Base-by-base conservation (phyloP, 2,113 vertebrate genomes). In the Anarrhichthys ocellatus region DNA sequence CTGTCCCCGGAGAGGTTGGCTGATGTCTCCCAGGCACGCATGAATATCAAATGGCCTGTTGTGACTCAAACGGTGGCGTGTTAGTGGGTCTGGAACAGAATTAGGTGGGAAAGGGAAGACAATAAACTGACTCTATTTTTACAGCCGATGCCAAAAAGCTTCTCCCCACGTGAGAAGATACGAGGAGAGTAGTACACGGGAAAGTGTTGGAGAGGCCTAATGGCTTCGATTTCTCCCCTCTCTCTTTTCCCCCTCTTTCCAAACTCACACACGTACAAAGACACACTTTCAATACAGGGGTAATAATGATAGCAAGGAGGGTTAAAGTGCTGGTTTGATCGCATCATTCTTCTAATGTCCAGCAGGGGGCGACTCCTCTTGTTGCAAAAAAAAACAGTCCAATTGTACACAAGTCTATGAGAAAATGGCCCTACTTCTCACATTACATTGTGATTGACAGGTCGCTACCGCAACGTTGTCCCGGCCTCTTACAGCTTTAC, bases 51-150 rank as follows among this genome's bases (percentile, higher is more conserved):
- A 90, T 71, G 66, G 68, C 24, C 50, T 80, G 56, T 77, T 82
- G 84, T 90, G 83, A 90, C 84, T 92, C 88, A 88, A 87, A 89
- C 62, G 40, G 81, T 73, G 63, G 88, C 80, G 87, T 82, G 81
- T 88, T 88, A 83, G 84, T 78, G 64, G 76, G 83, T 71, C 58
- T 83, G 75, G 83, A 87, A 86, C 73, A 59, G 82, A 90, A 90
- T 84, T 76, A 86, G 84, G 79, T 80, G 42, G 69, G 27, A 90
- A 86, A 83, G 76, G 78, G 68, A 72, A 81, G 78, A 76, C 87
- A 89, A 91, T 91, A 89, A 87, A 90, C 80, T 67, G 58, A 89
- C 84, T 87, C 46, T 10, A 20, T 84, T 87, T 85, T 78, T 80
- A 58, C 32, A 69, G 59, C 65, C 34, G 22, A 50, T 65, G 73